Conservation (phyloP, 2,888 invertebrate genomes). For the Tetanocera ferruginea region DNA sequence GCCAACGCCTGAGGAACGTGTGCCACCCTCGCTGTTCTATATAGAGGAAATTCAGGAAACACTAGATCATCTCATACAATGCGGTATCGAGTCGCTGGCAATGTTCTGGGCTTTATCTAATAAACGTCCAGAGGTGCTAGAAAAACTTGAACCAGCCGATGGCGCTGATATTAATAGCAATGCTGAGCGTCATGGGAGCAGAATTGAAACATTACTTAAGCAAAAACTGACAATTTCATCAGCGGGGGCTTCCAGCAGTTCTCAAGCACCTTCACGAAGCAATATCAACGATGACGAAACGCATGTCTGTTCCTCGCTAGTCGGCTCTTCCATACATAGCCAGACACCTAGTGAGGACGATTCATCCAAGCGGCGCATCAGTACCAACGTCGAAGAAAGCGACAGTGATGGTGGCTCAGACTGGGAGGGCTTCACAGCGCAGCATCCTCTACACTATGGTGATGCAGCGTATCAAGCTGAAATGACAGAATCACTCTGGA, state of each 20-base stretch:
- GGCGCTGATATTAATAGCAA: slow-evolving; percentile 34
- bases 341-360: slow-evolving; percentile 65
- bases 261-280: slow-evolving; percentile 71
- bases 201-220: slow-evolving; percentile 56
- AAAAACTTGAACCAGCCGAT: slow-evolving; percentile 46
- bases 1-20: slow-evolving; percentile 51
- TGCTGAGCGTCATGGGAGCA: slow-evolving; percentile 50
- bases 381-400: slow-evolving; percentile 52
- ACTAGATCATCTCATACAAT: slow-evolving; percentile 80
- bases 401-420: slow-evolving; percentile 79
- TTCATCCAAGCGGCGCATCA: slow-evolving; percentile 55
- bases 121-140: slow-evolving; percentile 72
- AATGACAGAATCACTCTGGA: slow-evolving; percentile 79
- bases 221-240: slow-evolving; percentile 51
- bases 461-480: slow-evolving; percentile 70
- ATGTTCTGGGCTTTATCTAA: slow-evolving; percentile 77
- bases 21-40: slow-evolving; percentile 74
- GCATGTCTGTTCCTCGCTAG: slow-evolving; percentile 61
- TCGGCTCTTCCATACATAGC: slow-evolving; percentile 65
- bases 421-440: slow-evolving; percentile 75
- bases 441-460: slow-evolving; percentile 59
- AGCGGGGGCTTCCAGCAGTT: slow-evolving; percentile 29
- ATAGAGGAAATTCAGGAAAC: slow-evolving; percentile 93
- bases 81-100: slow-evolving; percentile 81
- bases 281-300: slow-evolving; percentile 58